Percentiles rank a stretch among this genome's conserved stretches.
phyloP scores from a whole-genome alignment of 2,113 vertebrate genomes.

The Phalacrocorax aristotelis region DNA sequence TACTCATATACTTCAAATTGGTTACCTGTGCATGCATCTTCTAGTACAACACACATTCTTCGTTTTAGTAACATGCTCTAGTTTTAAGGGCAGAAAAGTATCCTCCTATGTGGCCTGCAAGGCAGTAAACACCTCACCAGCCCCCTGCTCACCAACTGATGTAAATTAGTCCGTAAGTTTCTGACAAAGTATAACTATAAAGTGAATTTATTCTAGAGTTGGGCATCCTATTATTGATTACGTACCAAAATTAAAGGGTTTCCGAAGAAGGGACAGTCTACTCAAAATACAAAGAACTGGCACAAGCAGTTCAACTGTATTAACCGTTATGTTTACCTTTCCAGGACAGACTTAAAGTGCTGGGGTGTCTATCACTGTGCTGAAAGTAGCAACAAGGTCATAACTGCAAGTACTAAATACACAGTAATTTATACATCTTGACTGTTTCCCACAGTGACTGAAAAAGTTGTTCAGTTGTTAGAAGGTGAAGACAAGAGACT shows the following conservation, averaged over 20 bases:
- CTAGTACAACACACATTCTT: background rate
- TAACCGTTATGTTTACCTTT: constrained; percentile 1
- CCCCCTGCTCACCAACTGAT: background rate
- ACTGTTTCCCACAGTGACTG: constrained; percentile 4
- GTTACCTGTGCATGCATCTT: background rate
- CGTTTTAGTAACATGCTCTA: background rate
- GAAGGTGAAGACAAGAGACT: background rate
- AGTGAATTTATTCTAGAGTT: background rate
- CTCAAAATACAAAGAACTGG: background rate
- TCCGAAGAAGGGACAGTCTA: background rate
- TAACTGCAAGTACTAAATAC: background rate
- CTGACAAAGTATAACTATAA: background rate
- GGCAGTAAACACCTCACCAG: background rate
- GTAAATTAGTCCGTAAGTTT: background rate
- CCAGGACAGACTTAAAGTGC: background rate
- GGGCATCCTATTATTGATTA: background rate
- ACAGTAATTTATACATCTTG: background rate
- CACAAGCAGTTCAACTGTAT: background rate
- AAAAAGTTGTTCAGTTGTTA: background rate
- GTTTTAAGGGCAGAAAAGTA: background rate
- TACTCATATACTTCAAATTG: background rate
- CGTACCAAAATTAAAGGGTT: background rate
- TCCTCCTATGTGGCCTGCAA: background rate
- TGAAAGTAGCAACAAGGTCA: background rate
- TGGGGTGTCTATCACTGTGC: background rate